Conservation (phyloP, 2,113 vertebrate species). For the Engystomops pustulosus region DNA sequence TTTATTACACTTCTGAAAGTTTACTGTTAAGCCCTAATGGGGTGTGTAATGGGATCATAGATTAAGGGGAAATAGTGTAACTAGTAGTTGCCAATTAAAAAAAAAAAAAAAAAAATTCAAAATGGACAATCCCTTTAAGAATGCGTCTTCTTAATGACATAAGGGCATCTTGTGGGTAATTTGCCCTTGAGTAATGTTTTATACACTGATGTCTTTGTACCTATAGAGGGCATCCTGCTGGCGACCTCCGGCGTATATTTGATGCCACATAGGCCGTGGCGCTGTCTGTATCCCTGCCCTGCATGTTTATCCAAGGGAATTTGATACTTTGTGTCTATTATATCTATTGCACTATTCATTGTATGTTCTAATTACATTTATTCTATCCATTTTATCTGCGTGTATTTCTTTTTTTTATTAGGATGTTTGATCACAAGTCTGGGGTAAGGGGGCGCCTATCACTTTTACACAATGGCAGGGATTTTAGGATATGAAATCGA, state of each 20-base stretch:
- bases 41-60: background rate
- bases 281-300: background rate
- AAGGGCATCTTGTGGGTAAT: background rate
- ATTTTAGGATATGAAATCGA: background rate
- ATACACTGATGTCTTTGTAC: background rate
- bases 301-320: constrained; percentile 48
- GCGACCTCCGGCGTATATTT: background rate
- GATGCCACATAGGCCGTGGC: background rate
- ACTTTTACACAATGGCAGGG: background rate
- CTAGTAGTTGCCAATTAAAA: too few relatives aligned
- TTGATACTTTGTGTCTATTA: constrained; percentile 30
- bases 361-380: constrained; percentile 26
- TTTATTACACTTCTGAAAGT: background rate
- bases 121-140: constrained; percentile 21
- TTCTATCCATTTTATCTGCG: constrained; percentile 1
- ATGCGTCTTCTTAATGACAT: background rate
- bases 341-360: constrained; percentile 56
- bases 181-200: too few relatives aligned
- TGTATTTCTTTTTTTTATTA: background rate
- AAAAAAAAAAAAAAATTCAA: too few relatives aligned
- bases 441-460: background rate
- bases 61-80: too few relatives aligned
- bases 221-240: background rate
- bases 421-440: constrained; percentile 2
- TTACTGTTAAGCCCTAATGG: too few relatives aligned